Evolutionary conservation across 2,113 vertebrate species (phyloP).

Genomic region (Poecile atricapillus): DNA sequence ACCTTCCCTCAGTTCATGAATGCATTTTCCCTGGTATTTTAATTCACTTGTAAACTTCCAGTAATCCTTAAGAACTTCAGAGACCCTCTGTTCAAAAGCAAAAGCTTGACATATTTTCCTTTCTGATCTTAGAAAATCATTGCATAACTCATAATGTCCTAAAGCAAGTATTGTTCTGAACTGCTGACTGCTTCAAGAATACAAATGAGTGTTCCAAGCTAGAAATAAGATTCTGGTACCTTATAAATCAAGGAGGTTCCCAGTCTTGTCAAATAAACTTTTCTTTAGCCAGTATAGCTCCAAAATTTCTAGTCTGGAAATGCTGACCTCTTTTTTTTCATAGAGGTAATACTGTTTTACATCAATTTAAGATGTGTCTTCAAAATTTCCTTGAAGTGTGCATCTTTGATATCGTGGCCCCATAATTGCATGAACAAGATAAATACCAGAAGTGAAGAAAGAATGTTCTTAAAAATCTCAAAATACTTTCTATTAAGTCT

Average conservation of each 20-base stretch:
- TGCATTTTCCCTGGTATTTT: not conserved
- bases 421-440: not conserved
- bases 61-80: not conserved
- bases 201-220: not conserved
- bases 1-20: not conserved
- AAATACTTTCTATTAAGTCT: not conserved
- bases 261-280: not conserved
- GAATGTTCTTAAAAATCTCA: not conserved
- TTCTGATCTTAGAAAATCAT: not conserved
- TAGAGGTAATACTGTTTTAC: not conserved
- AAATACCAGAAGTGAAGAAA: not conserved
- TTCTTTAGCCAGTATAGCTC: not conserved
- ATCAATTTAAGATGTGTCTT: not conserved
- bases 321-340: not conserved
- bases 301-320: not conserved
- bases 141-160: not conserved
- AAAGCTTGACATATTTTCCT: not conserved
- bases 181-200: not conserved
- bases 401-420: not conserved
- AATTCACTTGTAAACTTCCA: not conserved
- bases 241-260: not conserved
- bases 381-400: not conserved
- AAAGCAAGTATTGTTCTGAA: conserved; percentile 23
- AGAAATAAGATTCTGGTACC: not conserved
- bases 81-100: not conserved